These are phyloP conservation scores for Epizoanthus rinbou DNA, from an alignment of 92 coral and sea anemone species.

Conservation along the genomic window DNA sequence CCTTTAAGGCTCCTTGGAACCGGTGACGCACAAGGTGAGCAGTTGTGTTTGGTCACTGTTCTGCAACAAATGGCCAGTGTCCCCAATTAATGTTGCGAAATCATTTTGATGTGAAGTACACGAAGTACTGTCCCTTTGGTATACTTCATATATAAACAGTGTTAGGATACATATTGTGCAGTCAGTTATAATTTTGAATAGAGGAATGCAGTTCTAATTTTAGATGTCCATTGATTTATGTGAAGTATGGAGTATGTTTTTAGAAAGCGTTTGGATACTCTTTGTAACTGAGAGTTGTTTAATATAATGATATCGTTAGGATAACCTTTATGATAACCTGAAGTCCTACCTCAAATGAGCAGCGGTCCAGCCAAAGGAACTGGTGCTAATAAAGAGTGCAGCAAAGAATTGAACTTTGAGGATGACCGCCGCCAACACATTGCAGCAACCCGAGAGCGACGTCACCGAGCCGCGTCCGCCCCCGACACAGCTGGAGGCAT, in stretches of 20 bases:
- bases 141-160: no score
- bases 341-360: conserved; percentile 7
- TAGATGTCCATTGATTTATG: no score
- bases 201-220: no score
- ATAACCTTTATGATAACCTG: conserved; percentile 25
- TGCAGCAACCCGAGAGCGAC: background rate
- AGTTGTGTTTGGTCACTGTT: background rate
- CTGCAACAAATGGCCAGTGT: no score
- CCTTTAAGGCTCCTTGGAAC: conserved; percentile 85
- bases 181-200: no score
- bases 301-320: background rate
- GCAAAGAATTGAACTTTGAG: background rate
- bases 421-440: background rate
- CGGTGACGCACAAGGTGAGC: conserved; percentile 77
- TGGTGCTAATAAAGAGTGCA: background rate
- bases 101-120: no score
- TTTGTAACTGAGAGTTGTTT: no score
- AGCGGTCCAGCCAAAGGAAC: background rate
- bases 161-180: no score
- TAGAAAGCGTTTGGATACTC: no score
- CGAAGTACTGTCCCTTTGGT: no score
- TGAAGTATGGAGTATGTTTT: no score
- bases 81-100: no score
- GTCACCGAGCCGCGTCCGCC: background rate
- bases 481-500: background rate